These are phyloP conservation scores for Xanthorhoe designata DNA, from an alignment of 2,888 invertebrate genomes.

Conservation along the genomic window DNA sequence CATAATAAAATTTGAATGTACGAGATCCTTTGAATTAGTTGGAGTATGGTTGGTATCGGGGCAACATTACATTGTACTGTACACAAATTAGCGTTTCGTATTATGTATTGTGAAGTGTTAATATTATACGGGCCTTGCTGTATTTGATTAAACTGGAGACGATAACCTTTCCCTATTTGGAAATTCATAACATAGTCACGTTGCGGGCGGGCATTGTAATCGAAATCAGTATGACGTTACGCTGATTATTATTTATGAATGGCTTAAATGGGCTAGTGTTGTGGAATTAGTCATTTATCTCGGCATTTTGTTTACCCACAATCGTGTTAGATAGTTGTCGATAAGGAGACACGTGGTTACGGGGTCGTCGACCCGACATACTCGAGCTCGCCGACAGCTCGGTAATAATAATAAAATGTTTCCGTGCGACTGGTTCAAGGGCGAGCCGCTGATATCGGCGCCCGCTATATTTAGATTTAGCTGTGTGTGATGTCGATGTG, in stretches of 20 bases:
- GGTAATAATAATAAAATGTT: slow-evolving; percentile 86
- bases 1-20: too few relatives aligned
- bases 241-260: slow-evolving; percentile 78
- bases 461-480: slow-evolving; percentile 86
- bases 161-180: slow-evolving; percentile 45
- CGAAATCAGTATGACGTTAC: slow-evolving; percentile 70
- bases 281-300: slow-evolving; percentile 85
- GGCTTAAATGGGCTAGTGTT: slow-evolving; percentile 75
- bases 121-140: slow-evolving; percentile 9
- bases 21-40: background rate
- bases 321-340: slow-evolving; percentile 86
- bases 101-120: background rate
- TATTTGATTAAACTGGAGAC: slow-evolving; percentile 24
- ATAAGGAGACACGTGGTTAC: slow-evolving; percentile 85
- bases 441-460: slow-evolving; percentile 85
- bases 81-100: background rate
- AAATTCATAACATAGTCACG: slow-evolving; percentile 49
- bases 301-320: slow-evolving; percentile 83
- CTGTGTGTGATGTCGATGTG: slow-evolving; percentile 76
- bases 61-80: slow-evolving; percentile 3
- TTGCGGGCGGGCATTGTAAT: slow-evolving; percentile 59
- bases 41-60: background rate
- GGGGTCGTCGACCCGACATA: slow-evolving; percentile 84
- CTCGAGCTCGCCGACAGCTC: slow-evolving; percentile 85
- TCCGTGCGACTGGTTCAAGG: slow-evolving; percentile 86